Conservation (phyloP, 1,140 invertebrate species). For the Ceratitis capitata region DNA sequence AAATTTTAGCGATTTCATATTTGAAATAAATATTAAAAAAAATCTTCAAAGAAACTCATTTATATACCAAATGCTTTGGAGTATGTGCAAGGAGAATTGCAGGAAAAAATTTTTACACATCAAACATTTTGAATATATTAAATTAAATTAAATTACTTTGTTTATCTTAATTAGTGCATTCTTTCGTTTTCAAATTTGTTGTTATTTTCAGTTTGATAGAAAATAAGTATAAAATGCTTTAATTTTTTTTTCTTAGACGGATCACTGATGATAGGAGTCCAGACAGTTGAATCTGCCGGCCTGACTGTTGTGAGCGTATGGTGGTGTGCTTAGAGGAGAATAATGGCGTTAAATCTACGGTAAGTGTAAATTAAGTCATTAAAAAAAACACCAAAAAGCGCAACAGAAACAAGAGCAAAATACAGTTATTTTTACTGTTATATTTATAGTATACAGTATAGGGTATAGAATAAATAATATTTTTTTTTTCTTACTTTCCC, state of each 20-base stretch:
- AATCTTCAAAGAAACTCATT: neutral
- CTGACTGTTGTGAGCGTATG: conserved; percentile 77
- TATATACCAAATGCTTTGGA: neutral
- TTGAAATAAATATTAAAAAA: too few relatives aligned
- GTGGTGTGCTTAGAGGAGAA: conserved; percentile 83
- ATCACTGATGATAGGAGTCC: conserved; percentile 86
- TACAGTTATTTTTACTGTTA: too few relatives aligned
- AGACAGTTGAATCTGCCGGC: conserved; percentile 85
- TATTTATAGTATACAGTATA: too few relatives aligned
- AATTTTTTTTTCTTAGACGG: conserved; percentile 74
- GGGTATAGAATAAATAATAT: too few relatives aligned
- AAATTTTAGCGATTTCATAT: too few relatives aligned
- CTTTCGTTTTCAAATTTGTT: too few relatives aligned
- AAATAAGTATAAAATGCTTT: neutral
- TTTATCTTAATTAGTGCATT: too few relatives aligned
- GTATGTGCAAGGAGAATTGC: neutral
- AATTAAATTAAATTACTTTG: neutral
- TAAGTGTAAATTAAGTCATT: conserved; percentile 62
- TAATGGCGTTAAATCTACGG: conserved; percentile 75
- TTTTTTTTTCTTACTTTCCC: too few relatives aligned
- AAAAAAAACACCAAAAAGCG: too few relatives aligned
- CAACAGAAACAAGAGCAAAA: too few relatives aligned
- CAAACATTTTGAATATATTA: neutral
- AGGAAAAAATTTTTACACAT: neutral
- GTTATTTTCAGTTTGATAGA: too few relatives aligned